Conservation (phyloP, 2,888 invertebrate species). For the Nemotelus nigrinus region DNA sequence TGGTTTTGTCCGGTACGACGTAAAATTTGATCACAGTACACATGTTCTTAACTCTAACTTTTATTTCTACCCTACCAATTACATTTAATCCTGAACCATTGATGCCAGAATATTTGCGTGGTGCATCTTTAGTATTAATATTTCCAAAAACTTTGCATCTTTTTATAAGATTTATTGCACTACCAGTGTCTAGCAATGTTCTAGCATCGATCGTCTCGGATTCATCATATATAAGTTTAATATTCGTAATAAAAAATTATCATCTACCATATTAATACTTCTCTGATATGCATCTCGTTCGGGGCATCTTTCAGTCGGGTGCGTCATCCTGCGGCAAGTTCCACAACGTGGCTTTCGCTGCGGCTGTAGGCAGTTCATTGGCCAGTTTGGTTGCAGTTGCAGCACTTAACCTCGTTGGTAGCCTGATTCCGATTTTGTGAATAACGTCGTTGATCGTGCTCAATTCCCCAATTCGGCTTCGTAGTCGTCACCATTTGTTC, state of each 20-base stretch:
- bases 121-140: not conserved
- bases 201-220: not conserved
- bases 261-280: not conserved
- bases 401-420: not conserved
- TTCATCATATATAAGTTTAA: not conserved
- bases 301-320: not conserved
- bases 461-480: not conserved
- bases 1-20: not conserved
- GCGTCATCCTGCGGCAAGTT: not conserved
- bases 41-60: not conserved
- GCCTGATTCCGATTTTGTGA: not conserved
- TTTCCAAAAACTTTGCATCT: not conserved
- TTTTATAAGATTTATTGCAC: not conserved
- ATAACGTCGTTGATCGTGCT: not conserved
- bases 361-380: not conserved
- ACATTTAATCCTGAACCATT: not conserved
- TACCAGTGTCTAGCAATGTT: too few relatives aligned
- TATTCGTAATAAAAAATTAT: not conserved
- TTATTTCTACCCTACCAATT: not conserved
- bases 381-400: conserved; percentile 8
- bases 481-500: not conserved
- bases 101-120: not conserved
- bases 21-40: not conserved
- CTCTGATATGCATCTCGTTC: not conserved
- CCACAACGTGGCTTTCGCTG: conserved; percentile 9